phyloP scores from a whole-genome alignment of 2,797 vertebrate genomes.

The Synaphobranchus kaupii region DNA sequence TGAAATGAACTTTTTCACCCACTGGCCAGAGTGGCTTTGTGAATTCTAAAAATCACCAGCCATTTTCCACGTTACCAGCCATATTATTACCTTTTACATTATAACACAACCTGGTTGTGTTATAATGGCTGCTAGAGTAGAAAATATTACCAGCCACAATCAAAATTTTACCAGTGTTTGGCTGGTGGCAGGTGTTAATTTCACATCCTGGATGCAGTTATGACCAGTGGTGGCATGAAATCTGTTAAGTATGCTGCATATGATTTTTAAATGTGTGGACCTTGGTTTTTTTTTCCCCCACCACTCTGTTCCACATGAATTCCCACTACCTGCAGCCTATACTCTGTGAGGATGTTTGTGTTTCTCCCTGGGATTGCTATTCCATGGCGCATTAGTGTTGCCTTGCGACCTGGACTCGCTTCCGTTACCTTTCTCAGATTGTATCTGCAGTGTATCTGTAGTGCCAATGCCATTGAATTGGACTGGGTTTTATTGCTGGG shows the following conservation, averaged over 20 bases:
- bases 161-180: too few relatives aligned
- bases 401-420: slow-evolving; percentile 22
- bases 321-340: neutral
- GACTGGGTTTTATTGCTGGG: too few relatives aligned
- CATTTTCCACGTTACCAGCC: too few relatives aligned
- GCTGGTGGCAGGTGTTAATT: too few relatives aligned
- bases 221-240: neutral
- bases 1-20: too few relatives aligned
- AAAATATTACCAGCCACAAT: too few relatives aligned
- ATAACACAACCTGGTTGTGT: too few relatives aligned
- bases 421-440: slow-evolving; percentile 16
- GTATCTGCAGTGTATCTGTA: neutral
- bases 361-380: slow-evolving; percentile 20
- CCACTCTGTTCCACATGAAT: neutral
- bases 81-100: too few relatives aligned
- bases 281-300: neutral
- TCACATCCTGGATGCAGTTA: neutral
- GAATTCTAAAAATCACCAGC: too few relatives aligned
- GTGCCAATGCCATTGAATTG: neutral
- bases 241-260: neutral
- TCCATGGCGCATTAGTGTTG: slow-evolving; percentile 27
- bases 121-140: too few relatives aligned
- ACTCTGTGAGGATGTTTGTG: neutral
- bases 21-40: too few relatives aligned
- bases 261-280: neutral